Evolutionary conservation across 35 echinoderm and acorn worm genomes (phyloP), one percentile per base, ranked within the genome.

Genomic region (Lytechinus variegatus): DNA sequence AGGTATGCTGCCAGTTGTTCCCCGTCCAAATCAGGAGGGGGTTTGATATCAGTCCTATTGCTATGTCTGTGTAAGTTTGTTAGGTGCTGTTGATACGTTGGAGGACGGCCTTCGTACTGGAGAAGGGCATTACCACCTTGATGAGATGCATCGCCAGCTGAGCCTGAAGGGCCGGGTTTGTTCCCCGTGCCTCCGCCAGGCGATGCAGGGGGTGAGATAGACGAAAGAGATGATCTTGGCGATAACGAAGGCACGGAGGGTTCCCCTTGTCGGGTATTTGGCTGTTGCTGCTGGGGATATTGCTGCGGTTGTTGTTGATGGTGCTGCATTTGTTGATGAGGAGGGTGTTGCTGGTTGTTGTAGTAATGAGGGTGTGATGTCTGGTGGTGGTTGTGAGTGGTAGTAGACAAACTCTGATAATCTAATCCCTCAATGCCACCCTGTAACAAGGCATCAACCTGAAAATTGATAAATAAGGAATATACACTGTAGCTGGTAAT

Each of bases 391-490:
- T 79, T 29, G 56, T 28, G 52, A 94, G 79, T 14, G 94, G 52
- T 52, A 60, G 54, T 44, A 19, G 71, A 53, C n/a, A 33, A 53
- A 51, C 7, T 92, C 89, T 54, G 94, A 91, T 92, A 93, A 28
- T 94, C 87, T 28, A 96, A 52, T 9, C 97, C 95, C 53, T 94
- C 95, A 56, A 98, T 98, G 27, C 98, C 96, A 54, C 96, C 98
- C 89, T 97, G 96, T 53, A 99, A 95, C 54, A 99, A 91, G 9
- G 98, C 97, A 96, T 99, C 98, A 10, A 99, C 97, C 98, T 99
- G 19, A 6, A 24, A 79, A 19, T 24, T 79, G n/a, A 58, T 56
- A 56, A 56, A n/a, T n/a, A 60, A 60, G 10, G 8, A 60, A 44
- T 44, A 44, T 44, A 44, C 1, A 44, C 2, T 56, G 55, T 56